Evolutionary conservation across 2,888 invertebrate species (phyloP), one percentile per base, ranked within the genome.

Genomic region (Drosophila atripex): DNA sequence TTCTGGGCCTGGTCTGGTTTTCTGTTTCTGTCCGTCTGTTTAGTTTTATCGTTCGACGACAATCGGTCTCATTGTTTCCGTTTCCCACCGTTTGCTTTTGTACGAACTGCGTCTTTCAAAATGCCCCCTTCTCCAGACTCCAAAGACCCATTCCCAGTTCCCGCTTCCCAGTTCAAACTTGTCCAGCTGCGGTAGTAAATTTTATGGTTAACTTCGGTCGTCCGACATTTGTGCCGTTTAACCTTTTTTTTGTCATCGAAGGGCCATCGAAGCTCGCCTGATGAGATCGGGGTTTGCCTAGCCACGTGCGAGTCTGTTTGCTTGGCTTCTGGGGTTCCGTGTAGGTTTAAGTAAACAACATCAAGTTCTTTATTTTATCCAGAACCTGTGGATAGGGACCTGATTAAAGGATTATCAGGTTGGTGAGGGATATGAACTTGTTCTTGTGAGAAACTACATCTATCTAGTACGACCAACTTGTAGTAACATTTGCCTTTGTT

Each of bases 61-160:
- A 90, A 90, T 90, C 90, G 78, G 82, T 84, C 86, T 88, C 89
- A 89, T 90, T 90, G 90, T 90, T 87, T 88, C 78, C 88, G 80
- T 73, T 87, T 87, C 85, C 83, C 82, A 86, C 84, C 80, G 77
- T 75, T 21, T 78, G 58, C 64, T 57, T 52, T 70, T 71, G 71
- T 70, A 54, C 69, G 73, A 75, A 78, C 72, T 86, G 78, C 86
- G 87, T 87, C 88, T 82, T 83, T 75, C 52, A 25, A 71, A 73
- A 46, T 51, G 59, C 45, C 59, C 32, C 60, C 43, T 18, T 39
- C 30, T n/a, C 25, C 35, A 30, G 25, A 35, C 50, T 7, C 38
- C 54, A 43, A 35, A 28, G 28, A 28, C 28, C 28, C 28, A 7
- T 30, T 14, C 45, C 38, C 11, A 35, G 18, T 56, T 56, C 32